phyloP scores from a whole-genome alignment of 92 coral and sea anemone species.

The Zoanthus gigantus region DNA sequence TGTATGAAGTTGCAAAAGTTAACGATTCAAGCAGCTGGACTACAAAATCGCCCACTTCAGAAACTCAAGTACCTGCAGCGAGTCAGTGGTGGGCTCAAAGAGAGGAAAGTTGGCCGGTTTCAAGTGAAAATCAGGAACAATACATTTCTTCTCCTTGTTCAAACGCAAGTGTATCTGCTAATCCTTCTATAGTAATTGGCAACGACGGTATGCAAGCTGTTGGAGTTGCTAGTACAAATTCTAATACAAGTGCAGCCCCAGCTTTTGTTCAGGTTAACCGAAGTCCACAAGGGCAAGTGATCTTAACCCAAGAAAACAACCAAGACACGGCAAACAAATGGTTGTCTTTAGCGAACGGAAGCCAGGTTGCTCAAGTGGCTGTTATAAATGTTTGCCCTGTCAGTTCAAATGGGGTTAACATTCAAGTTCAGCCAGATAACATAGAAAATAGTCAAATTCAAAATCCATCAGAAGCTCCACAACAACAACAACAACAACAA shows the following conservation, averaged over 20 bases:
- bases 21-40: constrained; percentile 80
- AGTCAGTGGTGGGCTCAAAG: constrained; percentile 93
- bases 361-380: constrained; percentile 71
- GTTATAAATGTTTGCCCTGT: constrained; percentile 49
- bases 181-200: constrained; percentile 54
- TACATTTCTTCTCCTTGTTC: constrained; percentile 66
- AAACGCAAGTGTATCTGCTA: constrained; percentile 51
- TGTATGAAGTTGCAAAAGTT: constrained; percentile 67
- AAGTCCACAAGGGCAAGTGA: constrained; percentile 89
- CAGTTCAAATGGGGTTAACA: constrained; percentile 45
- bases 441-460: constrained; percentile 59
- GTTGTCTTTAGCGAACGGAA: constrained; percentile 71
- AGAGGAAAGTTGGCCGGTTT: constrained; percentile 75
- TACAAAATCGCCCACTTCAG: constrained; percentile 75
- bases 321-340: constrained; percentile 82
- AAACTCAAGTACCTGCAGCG: constrained; percentile 47
- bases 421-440: constrained; percentile 60
- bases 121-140: constrained; percentile 62
- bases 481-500: constrained; percentile 46
- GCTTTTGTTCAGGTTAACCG: constrained; percentile 88
- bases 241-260: constrained; percentile 62
- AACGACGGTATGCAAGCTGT: constrained; percentile 73
- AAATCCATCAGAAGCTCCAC: constrained; percentile 32
- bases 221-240: constrained; percentile 57
- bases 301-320: constrained; percentile 79